Percentiles rank a stretch among this genome's conserved stretches.
These are phyloP conservation scores for Myotis vivesi DNA, from an alignment of 2,797 vertebrate genomes.

Conservation along the genomic window DNA sequence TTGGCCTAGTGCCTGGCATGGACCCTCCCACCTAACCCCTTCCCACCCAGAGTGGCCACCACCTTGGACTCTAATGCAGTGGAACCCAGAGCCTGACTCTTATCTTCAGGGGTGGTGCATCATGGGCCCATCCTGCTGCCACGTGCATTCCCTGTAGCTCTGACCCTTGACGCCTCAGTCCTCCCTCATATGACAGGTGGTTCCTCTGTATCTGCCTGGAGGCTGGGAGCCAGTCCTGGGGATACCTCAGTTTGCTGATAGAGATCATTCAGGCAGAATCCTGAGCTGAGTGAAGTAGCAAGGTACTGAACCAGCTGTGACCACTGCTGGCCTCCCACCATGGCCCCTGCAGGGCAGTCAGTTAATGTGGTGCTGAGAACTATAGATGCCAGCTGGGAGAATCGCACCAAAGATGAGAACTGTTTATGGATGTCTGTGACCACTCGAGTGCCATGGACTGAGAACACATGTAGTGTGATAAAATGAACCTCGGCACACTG, in stretches of 20 bases:
- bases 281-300: too few relatives aligned
- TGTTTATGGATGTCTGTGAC: accelerated
- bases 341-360: background rate
- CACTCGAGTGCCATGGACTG: background rate
- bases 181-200: too few relatives aligned
- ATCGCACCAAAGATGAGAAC: background rate
- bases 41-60: background rate
- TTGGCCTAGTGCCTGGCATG: too few relatives aligned
- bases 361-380: background rate
- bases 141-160: too few relatives aligned
- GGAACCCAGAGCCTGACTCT: too few relatives aligned
- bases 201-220: too few relatives aligned
- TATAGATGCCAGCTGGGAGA: background rate
- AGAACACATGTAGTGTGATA: background rate
- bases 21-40: too few relatives aligned
- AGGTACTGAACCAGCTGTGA: accelerated
- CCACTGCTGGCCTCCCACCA: background rate
- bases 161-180: background rate
- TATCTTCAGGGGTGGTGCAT: background rate
- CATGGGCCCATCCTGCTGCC: background rate
- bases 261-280: too few relatives aligned
- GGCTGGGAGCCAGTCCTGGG: background rate
- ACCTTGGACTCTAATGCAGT: background rate
- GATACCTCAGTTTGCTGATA: too few relatives aligned
- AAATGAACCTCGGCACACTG: constrained; percentile 34